Base-by-base conservation (phyloP, 1,140 invertebrate genomes). In the Lutraria rhynchaena region DNA sequence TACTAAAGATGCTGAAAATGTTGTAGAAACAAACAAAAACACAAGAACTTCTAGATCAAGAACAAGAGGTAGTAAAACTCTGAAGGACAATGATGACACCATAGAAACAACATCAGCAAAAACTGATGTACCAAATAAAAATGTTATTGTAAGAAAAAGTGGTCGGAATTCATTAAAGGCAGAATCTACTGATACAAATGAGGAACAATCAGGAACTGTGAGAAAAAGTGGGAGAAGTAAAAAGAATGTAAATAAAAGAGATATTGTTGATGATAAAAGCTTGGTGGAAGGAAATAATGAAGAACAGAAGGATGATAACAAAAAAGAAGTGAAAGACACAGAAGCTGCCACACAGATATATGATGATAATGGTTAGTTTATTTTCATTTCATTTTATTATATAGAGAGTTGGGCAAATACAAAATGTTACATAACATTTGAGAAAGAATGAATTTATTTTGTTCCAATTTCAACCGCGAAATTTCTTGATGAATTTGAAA, bases 271-370 rank as follows among this genome's bases (percentile, higher is more conserved):
- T 22, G 19, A 55, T 55, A 19, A 55, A 55, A n/a, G 7, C 7
- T 5, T 9, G 19, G 4, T 5, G 5, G 17, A 19, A 4, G 17
- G 5, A 9, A 53, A 53, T n/a, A 53, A n/a, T 5, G 19, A 53
- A n/a, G n/a, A 19, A 53, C 5, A 5, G 4, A 24, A n/a, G 3
- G 53, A 41, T 46, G 22, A 46, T 46, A 35, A 61, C 9, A 29
- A 44, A 7, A 35, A 60, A 61, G 24, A 7, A 24, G 33, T 19
- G 3, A 75, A 13, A 3, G 58, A 65, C 3, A 57, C 33, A 60
- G 77, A 69, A 57, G 63, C 60, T 19, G 49, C 61, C 24, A 69
- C 77, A 29, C 63, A 70, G 41, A 49, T 70, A 1, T 81, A 61
- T 63, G 58, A 35, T 22, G 57, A 33, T 24, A 17, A 33, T 27